These are phyloP conservation scores for Pilophorus perplexus DNA, from an alignment of 2,888 invertebrate species.

Conservation along the genomic window DNA sequence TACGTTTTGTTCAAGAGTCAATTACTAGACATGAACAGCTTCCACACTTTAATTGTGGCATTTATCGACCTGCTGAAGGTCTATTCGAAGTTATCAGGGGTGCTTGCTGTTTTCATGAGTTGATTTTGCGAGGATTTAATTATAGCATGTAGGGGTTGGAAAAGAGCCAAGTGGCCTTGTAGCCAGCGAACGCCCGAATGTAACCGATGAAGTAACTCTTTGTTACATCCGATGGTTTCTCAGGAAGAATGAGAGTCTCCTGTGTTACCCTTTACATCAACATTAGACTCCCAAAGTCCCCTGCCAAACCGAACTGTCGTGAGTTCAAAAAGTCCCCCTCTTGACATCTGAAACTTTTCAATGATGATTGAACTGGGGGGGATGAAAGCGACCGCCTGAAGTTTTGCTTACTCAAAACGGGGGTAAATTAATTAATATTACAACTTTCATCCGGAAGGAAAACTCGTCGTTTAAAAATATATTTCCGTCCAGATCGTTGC, in stretches of 20 bases:
- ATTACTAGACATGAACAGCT: no score
- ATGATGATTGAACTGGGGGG: slow-evolving; percentile 5
- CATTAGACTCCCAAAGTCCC: not conserved
- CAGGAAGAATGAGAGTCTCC: not conserved
- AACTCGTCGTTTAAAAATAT: no score
- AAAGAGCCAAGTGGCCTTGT: slow-evolving; percentile 25
- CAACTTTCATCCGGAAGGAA: not conserved
- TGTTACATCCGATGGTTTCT: slow-evolving; percentile 3
- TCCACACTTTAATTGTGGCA: no score
- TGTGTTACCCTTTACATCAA: slow-evolving; percentile 16
- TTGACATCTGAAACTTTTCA: slow-evolving; percentile 1
- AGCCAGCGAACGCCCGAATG: not conserved
- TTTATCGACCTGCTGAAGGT: slow-evolving; percentile 3
- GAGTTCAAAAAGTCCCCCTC: not conserved
- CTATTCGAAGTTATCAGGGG: slow-evolving; percentile 21
- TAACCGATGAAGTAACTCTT: slow-evolving; percentile 22
- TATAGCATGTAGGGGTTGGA: slow-evolving; percentile 32
- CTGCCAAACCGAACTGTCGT: not conserved
- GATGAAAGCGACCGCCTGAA: no score
- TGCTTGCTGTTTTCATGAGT: not conserved
- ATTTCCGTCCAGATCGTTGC: no score
- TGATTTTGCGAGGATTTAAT: slow-evolving; percentile 31
- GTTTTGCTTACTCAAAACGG: no score
- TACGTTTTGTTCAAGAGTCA: no score
- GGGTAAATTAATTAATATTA: not conserved